Base-by-base conservation (phyloP, 2,797 vertebrate genomes). In the Allobates femoralis region DNA sequence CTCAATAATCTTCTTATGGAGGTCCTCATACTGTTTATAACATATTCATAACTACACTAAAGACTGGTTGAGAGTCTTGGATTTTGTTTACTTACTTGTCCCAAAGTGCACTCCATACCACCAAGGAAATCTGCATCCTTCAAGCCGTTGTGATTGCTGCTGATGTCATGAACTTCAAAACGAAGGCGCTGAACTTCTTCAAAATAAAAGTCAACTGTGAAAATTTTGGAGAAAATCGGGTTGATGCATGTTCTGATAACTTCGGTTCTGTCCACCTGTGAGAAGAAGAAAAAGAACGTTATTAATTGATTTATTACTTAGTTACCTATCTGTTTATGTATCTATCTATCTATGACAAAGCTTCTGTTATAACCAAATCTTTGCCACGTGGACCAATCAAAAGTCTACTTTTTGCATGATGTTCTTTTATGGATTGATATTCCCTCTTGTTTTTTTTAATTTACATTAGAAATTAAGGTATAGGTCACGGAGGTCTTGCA, bases 181-280 rank as follows among this genome's bases (percentile, higher is more conserved):
- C 98, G 93, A 60, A 99, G 92, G 74, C 98, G 94, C 90, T 99
- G 98, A 28, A 99, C 97, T 90, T 99, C 98, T 90, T 99, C 98
- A 76, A 99, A 99, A 89, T 99, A 99, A 91, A 97, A 99, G 89
- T 99, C 98, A 90, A 99, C 98, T 0, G 97, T 96, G 78, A 99
- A 98, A 90, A 99, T 94, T 92, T 99, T 99, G 60, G 98, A 99
- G 92, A 98, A 99, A 87, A 99, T 94, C 0, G 98, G 97, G 83
- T 95, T 93, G 90, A 97, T 99, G 87, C 97, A 98, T 92, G 98
- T 99, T 50, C 98, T 96, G 80, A 99, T 99, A 90, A 99, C 96
- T 91, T 99, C 98, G 1, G 98, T 98, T 81, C 98, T 96, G 94
- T 99, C 98, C 91, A 99, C 98, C 98, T 99, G 92, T 28, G 83